Evolutionary conservation across 2,113 vertebrate genomes (phyloP).

Genomic region (Melanotaenia duboulayi): DNA sequence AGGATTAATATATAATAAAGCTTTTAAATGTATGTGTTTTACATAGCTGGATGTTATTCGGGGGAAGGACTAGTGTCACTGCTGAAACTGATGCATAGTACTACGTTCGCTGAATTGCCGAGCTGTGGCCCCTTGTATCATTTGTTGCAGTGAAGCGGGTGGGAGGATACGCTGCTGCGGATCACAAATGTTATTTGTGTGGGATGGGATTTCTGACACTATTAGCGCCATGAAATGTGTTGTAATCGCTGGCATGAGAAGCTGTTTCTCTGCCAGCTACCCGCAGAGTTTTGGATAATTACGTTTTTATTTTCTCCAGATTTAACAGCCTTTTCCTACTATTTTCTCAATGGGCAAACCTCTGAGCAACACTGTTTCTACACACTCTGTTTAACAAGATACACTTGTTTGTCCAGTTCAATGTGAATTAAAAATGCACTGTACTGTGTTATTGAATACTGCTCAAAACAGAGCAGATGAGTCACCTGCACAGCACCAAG

Average conservation of each 20-base stretch:
- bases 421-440: no score
- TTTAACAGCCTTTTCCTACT: background rate
- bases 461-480: background rate
- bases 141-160: background rate
- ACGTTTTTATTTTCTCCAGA: background rate
- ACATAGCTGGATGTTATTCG: background rate
- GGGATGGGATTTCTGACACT: slow-evolving; percentile 15
- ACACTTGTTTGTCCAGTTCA: no score
- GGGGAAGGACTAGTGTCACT: background rate
- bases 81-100: background rate
- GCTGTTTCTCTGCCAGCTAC: slow-evolving; percentile 3
- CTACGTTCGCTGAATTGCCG: background rate
- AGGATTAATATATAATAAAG: background rate
- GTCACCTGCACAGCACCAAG: background rate
- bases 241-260: slow-evolving; percentile 6
- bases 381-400: no score
- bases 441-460: no score
- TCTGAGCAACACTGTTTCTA: background rate
- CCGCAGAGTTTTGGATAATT: background rate
- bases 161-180: background rate
- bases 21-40: background rate
- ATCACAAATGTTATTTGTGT: background rate
- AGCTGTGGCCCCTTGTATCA: background rate
- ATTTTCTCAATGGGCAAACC: background rate
- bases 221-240: slow-evolving; percentile 2